phyloP scores from a whole-genome alignment of 2,797 vertebrate species.

The Crocidura indochinensis region DNA sequence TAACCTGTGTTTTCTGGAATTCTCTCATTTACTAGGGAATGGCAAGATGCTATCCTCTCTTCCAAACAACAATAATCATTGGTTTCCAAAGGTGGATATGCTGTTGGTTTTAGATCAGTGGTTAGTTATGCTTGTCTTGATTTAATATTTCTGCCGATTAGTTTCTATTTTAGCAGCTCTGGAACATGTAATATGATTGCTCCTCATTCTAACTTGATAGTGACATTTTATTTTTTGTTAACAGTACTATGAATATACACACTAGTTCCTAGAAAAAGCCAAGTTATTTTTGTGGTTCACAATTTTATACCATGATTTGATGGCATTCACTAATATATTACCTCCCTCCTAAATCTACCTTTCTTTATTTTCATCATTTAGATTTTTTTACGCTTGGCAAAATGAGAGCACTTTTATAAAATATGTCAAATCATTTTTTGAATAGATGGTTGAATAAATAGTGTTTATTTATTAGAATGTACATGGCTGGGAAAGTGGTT shows the following conservation, averaged over 20 bases:
- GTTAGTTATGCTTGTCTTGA: neutral
- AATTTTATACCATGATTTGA: slow-evolving; percentile 2
- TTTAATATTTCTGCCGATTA: neutral
- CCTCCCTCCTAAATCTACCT: slow-evolving; percentile 30
- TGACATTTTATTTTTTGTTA: neutral
- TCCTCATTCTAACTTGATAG: neutral
- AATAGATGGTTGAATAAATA: slow-evolving; percentile 44
- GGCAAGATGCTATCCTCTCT: neutral
- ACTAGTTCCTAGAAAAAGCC: slow-evolving; percentile 2
- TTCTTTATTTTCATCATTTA: slow-evolving; percentile 26
- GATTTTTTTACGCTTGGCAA: slow-evolving; percentile 13
- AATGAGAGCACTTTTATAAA: slow-evolving; percentile 1
- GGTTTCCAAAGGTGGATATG: neutral
- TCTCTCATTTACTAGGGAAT: neutral
- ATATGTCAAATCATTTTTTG: slow-evolving; percentile 18
- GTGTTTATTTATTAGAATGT: slow-evolving; percentile 41
- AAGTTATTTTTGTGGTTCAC: neutral
- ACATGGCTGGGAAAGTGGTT: slow-evolving; percentile 9
- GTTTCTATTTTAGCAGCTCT: slow-evolving; percentile 7
- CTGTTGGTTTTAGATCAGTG: neutral
- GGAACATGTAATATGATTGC: neutral
- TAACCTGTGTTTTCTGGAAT: neutral
- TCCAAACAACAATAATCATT: neutral
- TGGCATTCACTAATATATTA: neutral
- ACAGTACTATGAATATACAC: neutral